Percentiles rank a stretch among this genome's conserved stretches.
Conservation (phyloP, 1,140 invertebrate species). For the Drosophila neocordata region DNA sequence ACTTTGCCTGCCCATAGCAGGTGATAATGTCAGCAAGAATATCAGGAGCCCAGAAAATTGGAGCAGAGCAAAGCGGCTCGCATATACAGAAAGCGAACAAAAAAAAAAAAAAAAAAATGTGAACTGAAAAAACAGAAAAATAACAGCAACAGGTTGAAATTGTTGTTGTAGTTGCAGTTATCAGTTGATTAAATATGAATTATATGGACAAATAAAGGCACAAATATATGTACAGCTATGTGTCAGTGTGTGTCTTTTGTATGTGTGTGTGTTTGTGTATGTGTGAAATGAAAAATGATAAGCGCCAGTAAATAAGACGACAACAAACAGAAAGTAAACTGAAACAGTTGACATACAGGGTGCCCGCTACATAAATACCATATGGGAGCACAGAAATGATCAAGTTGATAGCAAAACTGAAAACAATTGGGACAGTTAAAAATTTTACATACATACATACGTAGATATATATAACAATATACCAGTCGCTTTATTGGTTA, state of each 20-base stretch:
- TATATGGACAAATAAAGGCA: conserved; percentile 65
- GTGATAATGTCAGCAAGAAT: conserved; percentile 67
- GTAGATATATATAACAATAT: too few species aligned
- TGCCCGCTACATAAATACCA: conserved; percentile 17
- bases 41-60: conserved; percentile 70
- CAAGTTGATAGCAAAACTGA: not conserved
- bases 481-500: too few species aligned
- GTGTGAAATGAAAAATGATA: conserved; percentile 58
- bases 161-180: conserved; percentile 48
- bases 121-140: conserved; percentile 33
- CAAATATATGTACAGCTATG: too few species aligned
- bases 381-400: not conserved
- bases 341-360: conserved; percentile 49
- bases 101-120: conserved; percentile 22
- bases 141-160: conserved; percentile 50
- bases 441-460: too few species aligned
- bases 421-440: not conserved
- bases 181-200: conserved; percentile 81
- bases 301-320: conserved; percentile 52
- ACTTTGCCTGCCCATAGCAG: conserved; percentile 41
- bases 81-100: conserved; percentile 17
- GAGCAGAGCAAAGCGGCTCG: conserved; percentile 39
- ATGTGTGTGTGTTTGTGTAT: conserved; percentile 6
- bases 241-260: too few species aligned
- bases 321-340: conserved; percentile 23